phyloP scores from a whole-genome alignment of 2,888 invertebrate genomes.

The Campoletis raptor region DNA sequence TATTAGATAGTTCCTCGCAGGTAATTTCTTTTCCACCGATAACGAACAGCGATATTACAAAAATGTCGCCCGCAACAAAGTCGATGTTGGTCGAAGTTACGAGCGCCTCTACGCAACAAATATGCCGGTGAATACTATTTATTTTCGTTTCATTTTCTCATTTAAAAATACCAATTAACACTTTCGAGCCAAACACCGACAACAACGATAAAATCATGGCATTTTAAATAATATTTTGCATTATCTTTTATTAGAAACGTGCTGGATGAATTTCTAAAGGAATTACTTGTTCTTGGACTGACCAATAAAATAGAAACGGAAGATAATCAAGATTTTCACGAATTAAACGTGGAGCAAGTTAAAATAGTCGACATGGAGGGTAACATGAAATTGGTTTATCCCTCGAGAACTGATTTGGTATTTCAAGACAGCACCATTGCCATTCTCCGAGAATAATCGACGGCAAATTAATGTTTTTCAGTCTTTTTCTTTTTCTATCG shows the following conservation, averaged over 20 bases:
- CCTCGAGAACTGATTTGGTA: conserved; percentile 90
- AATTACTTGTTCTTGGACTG: conserved; percentile 87
- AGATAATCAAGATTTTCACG: conserved; percentile 78
- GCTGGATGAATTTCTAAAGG: conserved; percentile 89
- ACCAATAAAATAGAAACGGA: conserved; percentile 81
- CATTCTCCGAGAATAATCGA: conserved; percentile 75
- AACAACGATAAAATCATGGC: too few relatives aligned
- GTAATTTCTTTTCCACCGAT: conserved; percentile 95
- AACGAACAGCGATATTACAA: conserved; percentile 93
- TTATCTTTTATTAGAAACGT: conserved; percentile 85
- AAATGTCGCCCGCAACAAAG: conserved; percentile 90
- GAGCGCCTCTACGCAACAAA: conserved; percentile 88
- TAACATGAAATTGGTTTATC: conserved; percentile 91
- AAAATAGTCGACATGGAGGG: conserved; percentile 90
- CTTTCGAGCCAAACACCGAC: too few relatives aligned
- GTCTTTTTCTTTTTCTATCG: conserved; percentile 9
- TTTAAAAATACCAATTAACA: too few relatives aligned
- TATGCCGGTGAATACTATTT: conserved; percentile 85
- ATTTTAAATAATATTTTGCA: conserved; percentile 3
- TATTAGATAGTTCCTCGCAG: conserved; percentile 88
- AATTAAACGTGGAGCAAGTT: conserved; percentile 88
- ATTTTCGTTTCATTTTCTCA: too few relatives aligned
- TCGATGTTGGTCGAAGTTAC: conserved; percentile 92
- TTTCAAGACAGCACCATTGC: conserved; percentile 84
- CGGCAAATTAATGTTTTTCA: not conserved